Evolutionary conservation across 2,113 vertebrate genomes (phyloP).

Genomic region (Cinclus cinclus): DNA sequence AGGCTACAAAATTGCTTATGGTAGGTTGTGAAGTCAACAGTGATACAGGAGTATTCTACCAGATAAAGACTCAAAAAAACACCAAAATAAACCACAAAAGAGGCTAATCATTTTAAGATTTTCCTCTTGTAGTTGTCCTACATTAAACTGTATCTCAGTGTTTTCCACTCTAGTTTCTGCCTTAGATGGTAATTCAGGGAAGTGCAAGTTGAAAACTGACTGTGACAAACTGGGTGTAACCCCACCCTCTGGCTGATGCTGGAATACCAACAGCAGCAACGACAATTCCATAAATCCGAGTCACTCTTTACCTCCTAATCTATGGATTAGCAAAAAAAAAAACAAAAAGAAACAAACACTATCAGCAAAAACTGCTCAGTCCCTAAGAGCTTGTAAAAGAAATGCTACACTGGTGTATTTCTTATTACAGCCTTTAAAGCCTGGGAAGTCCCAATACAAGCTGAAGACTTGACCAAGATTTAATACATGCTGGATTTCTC

Average conservation of each 20-base stretch:
- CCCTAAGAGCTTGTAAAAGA: not conserved
- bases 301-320: slow-evolving; percentile 29
- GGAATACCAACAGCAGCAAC: slow-evolving; percentile 23
- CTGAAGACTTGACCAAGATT: slow-evolving; percentile 5
- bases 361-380: not conserved
- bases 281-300: not conserved
- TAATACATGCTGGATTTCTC: not conserved
- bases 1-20: not conserved
- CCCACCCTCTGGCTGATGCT: slow-evolving; percentile 44
- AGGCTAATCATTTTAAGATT: not conserved
- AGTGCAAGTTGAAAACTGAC: not conserved
- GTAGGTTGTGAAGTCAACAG: not conserved
- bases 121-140: not conserved
- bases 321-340: slow-evolving; percentile 29
- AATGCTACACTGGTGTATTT: not conserved
- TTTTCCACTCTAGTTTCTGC: not conserved
- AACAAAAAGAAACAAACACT: not conserved
- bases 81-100: not conserved
- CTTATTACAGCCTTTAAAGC: not conserved
- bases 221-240: slow-evolving; percentile 16
- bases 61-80: not conserved
- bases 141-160: not conserved
- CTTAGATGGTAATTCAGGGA: not conserved
- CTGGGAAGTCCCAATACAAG: not conserved
- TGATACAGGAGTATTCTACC: not conserved